These are phyloP conservation scores for Pristionchus arcanus DNA, from an alignment of 2,888 invertebrate genomes.

Conservation along the genomic window DNA sequence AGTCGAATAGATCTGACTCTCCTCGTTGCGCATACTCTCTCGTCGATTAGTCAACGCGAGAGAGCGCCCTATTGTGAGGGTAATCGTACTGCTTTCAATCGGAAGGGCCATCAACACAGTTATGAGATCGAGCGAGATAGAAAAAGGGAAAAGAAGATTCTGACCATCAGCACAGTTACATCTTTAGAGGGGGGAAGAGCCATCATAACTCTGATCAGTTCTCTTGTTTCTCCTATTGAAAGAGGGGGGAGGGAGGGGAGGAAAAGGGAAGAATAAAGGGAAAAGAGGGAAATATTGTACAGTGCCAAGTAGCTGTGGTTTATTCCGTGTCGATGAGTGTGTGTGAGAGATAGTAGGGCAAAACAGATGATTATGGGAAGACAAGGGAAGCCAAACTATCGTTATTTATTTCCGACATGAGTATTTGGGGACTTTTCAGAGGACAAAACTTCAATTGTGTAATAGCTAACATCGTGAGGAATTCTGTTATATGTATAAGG, in stretches of 20 bases:
- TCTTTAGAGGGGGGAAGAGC: not conserved
- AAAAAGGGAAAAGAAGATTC: too few relatives aligned
- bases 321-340: not conserved
- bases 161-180: not conserved
- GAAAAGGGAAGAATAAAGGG: not conserved
- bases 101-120: not conserved
- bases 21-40: not conserved
- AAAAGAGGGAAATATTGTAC: slow-evolving; percentile 15
- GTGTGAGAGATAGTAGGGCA: not conserved
- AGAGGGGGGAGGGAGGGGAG: not conserved
- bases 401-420: not conserved
- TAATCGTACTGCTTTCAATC: not conserved
- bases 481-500: too few relatives aligned
- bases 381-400: not conserved
- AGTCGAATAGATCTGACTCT: not conserved
- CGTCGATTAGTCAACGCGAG: not conserved
- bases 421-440: not conserved
- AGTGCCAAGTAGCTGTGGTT: slow-evolving; percentile 21
- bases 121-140: not conserved
- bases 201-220: too few relatives aligned
- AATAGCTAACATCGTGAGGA: too few relatives aligned
- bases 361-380: not conserved
- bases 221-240: too few relatives aligned
- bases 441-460: not conserved
- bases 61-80: not conserved